Evolutionary conservation across 2,113 vertebrate genomes (phyloP), one percentile per base, ranked within the genome.

Genomic region (Pterocles gutturalis): DNA sequence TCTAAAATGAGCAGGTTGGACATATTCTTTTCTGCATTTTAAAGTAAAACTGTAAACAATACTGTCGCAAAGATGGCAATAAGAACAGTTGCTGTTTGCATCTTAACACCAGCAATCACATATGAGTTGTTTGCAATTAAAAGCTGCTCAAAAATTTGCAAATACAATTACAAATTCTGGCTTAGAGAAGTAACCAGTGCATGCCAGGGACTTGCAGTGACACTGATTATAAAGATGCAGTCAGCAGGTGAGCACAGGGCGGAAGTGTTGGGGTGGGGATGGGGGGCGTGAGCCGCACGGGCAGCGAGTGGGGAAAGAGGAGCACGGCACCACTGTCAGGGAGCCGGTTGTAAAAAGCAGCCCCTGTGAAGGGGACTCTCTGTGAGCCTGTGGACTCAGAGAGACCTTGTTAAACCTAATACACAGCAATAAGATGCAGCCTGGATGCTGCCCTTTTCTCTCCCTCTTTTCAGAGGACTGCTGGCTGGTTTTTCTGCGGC

Each of bases 241-340:
- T 16, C 34, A 86, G 34, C 9, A 57, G 65, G 34, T 0, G 4
- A 64, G 46, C 1, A 0, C 24, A 25, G 38, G 48, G 46, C 53
- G 21, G 38, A 66, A 48, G 18, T 4, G 1, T 29, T 0, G 0
- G 11, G 15, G 4, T 89, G 33, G n/a, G 19, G 20, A 11, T n/a
- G 45, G n/a, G 1, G 3, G 10, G 28, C n/a, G 2, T 22, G 65
- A 65, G 13, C 58, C 75, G 36, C 20, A 31, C 11, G 49, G n/a
- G 25, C 24, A 73, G 46, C 2, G 13, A 22, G 24, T 1, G 1
- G 46, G 25, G 34, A 48, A 60, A 33, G 48, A 71, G 29, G 7
- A 91, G 36, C 33, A 24, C 0, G 0, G 31, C 2, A 4, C 4
- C 8, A 0, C 34, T 41, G 29, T 8, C 2, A 1, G 13, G 58